Base-by-base conservation (phyloP, 2,888 invertebrate genomes). In the Carterocephalus palaemon region DNA sequence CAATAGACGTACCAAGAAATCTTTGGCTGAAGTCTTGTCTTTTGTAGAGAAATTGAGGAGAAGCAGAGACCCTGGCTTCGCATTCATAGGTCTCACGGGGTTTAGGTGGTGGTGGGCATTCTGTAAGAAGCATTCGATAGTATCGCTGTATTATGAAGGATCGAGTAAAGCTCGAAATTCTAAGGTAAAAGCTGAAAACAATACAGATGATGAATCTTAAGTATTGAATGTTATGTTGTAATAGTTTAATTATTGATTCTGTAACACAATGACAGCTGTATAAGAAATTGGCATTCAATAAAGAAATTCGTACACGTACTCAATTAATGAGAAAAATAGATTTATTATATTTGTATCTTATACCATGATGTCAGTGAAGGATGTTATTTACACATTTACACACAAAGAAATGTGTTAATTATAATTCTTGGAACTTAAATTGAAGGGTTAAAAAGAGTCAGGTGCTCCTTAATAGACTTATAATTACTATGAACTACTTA, bases 31-130 rank as follows among this genome's bases (percentile, higher is more conserved):
- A 33, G 88, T 93, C 7, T 66, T 93, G 26, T 79, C 82, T 33
- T 93, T 88, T 60, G 92, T 93, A n/a, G 90, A 91, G 62, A 90
- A 89, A 56, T 66, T 93, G 46, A 81, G 89, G 57, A 81, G 63
- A 24, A 56, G 39, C 22, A 81, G 90, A 49, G 91, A 92, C 47
- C 91, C 92, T 2, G 87, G 83, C 51, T 93, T 93, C 65, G 75
- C 88, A 50, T 92, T 93, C 61, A 88, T 89, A 43, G 91, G 92
- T n/a, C 80, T 92, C n/a, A 89, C 90, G 12, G 92, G 92, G 0
- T 93, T 91, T 61, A 79, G 92, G 7, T 93, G 93, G 93, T 93
- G 93, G 93, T 93, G 93, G 93, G 93, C 93, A 0, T 93, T 93
- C 62, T 93, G 93, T 77, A 93, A 93, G 75, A 93, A 93, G 64